These are phyloP conservation scores for Ammodytes marinus DNA, from an alignment of 2,113 vertebrate species.

Conservation along the genomic window DNA sequence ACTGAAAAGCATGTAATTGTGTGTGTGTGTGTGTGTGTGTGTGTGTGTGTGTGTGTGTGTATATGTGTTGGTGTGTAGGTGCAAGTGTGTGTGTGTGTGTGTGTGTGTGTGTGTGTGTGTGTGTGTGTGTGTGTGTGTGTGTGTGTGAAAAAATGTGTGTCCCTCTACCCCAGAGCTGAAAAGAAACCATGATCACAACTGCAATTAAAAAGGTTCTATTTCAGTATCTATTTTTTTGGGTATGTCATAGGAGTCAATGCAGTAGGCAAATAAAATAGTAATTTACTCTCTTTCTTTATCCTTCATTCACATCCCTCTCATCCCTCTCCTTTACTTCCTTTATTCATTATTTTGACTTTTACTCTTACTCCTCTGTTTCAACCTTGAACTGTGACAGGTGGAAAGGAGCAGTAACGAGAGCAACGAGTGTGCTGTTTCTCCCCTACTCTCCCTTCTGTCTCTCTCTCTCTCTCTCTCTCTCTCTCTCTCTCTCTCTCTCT, in stretches of 20 bases:
- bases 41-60: neutral
- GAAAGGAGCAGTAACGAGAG: no score
- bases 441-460: neutral
- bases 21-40: neutral
- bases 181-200: neutral
- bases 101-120: neutral
- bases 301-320: neutral
- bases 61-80: neutral
- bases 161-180: neutral
- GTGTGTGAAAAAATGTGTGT: neutral
- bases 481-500: neutral
- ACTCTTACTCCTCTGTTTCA: no score
- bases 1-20: constrained; percentile 19
- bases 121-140: neutral
- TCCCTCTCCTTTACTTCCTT: neutral
- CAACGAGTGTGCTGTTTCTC: no score
- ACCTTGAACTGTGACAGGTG: no score
- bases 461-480: neutral
- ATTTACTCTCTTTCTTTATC: neutral
- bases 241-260: neutral
- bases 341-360: no score
- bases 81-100: neutral
- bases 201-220: neutral
- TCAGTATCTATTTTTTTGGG: constrained; percentile 1
- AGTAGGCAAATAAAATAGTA: neutral